Evolutionary conservation across 2,888 invertebrate genomes (phyloP), one percentile per base, ranked within the genome.

Genomic region (Dasypogon diadema): DNA sequence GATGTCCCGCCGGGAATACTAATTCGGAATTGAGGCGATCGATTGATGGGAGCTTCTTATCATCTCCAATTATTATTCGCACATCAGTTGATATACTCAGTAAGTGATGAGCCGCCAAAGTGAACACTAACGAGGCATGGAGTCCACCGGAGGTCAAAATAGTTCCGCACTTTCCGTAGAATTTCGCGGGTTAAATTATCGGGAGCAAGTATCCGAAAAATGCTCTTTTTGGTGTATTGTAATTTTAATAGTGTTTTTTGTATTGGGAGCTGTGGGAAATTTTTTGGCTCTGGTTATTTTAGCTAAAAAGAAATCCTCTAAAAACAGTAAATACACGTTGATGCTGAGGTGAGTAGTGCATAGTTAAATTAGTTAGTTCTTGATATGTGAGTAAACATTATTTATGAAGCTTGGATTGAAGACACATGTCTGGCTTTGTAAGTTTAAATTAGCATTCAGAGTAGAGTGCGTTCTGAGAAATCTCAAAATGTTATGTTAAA

Each of bases 251-350:
- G 54, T 89, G 76, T 89, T 88, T 80, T 93, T 91, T 81, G 83
- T 89, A 2, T 84, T 92, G 16, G 94, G 94, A 1, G 91, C 92
- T 37, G 80, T 91, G 24, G 95, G 94, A 2, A 95, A 95, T 82
- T 87, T 91, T 8, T 88, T 91, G n/a, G 95, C 95, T 4, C 88
- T 96, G 70, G 86, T 91, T 72, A 92, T 93, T 79, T 88, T 96
- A 80, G 88, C 91, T 81, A 89, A 90, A 77, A 92, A 93, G 84
- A 89, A 91, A 79, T 90, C 91, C 82, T 89, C 92, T 48, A 88
- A 93, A 81, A 95, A 95, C 83, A 89, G 91, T 79, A 94, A 94
- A 83, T 94, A 95, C 85, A 89, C 93, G 80, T 87, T 95, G 81
- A 91, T 95, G 89, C 80, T 86, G 80, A 83, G 85, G 86, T 86